A percentile compares a stretch with the other conserved stretches of the same genome.
phyloP scores from a whole-genome alignment of 2,113 vertebrate species.

The Aspiorhynchus laticeps region DNA sequence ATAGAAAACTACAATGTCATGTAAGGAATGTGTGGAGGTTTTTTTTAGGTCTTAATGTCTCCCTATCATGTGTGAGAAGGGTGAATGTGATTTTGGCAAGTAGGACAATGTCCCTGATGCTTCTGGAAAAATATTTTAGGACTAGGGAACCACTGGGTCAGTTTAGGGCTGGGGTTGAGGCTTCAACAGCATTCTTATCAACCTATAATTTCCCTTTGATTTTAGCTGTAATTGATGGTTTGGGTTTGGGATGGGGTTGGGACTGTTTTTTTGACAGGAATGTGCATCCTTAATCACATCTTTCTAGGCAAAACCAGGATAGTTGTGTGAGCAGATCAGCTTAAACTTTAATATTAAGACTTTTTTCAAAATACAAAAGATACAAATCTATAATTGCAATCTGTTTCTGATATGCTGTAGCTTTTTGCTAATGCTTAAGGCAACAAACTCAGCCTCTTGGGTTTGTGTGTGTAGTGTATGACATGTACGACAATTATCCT shows the following conservation, averaged over 20 bases:
- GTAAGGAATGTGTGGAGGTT: not conserved
- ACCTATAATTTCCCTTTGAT: conserved; percentile 12
- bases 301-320: not conserved
- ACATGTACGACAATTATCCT: conserved; percentile 40
- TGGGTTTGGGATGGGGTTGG: not conserved
- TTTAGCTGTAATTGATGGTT: not conserved
- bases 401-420: not conserved
- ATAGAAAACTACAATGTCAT: conserved; percentile 46
- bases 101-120: not conserved
- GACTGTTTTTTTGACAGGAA: not conserved
- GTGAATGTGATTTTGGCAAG: not conserved
- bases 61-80: not conserved
- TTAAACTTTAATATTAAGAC: not conserved
- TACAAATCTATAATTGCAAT: not conserved
- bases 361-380: not conserved
- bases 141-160: not conserved
- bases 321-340: not conserved
- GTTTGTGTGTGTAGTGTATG: not conserved
- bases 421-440: not conserved
- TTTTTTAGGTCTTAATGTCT: conserved; percentile 9
- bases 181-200: conserved; percentile 16
- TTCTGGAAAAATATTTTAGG: not conserved
- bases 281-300: not conserved
- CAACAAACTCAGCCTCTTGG: not conserved
- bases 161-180: not conserved